Percentiles rank a stretch among this genome's conserved stretches.
Evolutionary conservation across 2,113 vertebrate genomes (phyloP).

Genomic region (Solea solea): DNA sequence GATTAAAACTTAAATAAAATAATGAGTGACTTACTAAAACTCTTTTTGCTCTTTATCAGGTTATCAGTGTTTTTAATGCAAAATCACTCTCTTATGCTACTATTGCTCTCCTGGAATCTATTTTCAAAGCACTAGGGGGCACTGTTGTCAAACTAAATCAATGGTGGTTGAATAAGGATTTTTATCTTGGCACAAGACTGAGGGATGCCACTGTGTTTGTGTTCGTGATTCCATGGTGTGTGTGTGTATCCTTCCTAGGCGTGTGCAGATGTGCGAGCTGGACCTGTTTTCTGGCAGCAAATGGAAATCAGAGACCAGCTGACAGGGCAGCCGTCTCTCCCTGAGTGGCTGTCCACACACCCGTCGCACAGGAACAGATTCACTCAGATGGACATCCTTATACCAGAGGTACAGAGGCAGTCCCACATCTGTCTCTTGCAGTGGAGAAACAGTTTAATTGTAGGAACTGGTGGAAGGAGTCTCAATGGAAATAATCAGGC

Average conservation of each 20-base stretch:
- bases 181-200: constrained; percentile 9
- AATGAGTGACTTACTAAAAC: no score
- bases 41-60: neutral
- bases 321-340: constrained; percentile 77
- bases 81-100: neutral
- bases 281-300: constrained; percentile 93
- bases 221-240: constrained; percentile 7
- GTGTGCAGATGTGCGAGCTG: constrained; percentile 92
- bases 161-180: neutral
- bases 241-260: constrained; percentile 79
- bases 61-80: constrained; percentile 5
- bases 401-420: constrained; percentile 87
- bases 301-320: constrained; percentile 86
- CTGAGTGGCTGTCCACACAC: constrained; percentile 96
- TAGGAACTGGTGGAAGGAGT: constrained; percentile 42
- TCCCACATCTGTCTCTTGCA: constrained; percentile 13
- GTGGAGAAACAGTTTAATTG: constrained; percentile 34
- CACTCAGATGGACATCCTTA: constrained; percentile 85
- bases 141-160: constrained; percentile 60
- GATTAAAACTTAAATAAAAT: neutral
- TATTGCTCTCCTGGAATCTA: neutral
- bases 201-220: constrained; percentile 11
- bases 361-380: constrained; percentile 90
- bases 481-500: constrained; percentile 66
- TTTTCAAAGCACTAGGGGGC: constrained; percentile 53